Conservation (phyloP, 2,888 invertebrate species). For the Cheilosia pagana region DNA sequence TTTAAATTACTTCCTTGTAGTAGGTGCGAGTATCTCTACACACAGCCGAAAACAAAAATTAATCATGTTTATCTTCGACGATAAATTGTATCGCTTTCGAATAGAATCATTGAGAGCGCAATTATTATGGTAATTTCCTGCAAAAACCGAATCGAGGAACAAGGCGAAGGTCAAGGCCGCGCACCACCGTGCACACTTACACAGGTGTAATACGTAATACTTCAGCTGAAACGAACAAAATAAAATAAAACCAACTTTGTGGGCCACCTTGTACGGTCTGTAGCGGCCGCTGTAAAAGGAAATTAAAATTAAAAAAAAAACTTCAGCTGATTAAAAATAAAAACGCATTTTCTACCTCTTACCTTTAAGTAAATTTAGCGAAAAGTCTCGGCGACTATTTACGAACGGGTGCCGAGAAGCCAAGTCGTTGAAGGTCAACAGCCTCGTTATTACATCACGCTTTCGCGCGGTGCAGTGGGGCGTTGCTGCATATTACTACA, state of each 20-base stretch:
- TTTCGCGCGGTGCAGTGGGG: constrained; percentile 22
- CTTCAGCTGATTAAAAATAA: not conserved
- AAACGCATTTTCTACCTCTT: constrained; percentile 14
- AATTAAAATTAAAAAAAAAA: constrained; percentile 7
- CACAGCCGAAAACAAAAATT: not conserved
- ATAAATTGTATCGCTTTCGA: constrained; percentile 25
- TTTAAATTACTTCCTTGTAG: constrained; percentile 29
- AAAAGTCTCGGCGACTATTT: constrained; percentile 7
- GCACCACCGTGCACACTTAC: constrained; percentile 9
- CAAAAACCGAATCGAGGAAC: constrained; percentile 59
- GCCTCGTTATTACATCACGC: constrained; percentile 61
- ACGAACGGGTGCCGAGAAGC: not conserved
- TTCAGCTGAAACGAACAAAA: constrained; percentile 14
- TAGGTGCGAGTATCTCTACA: not conserved
- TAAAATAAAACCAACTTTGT: constrained; percentile 21
- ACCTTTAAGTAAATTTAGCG: constrained; percentile 6
- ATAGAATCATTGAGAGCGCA: constrained; percentile 34
- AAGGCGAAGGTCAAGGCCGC: constrained; percentile 68
- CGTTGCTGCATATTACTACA: constrained; percentile 33
- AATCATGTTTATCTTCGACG: constrained; percentile 28
- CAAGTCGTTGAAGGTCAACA: constrained; percentile 55
- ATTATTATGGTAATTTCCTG: constrained; percentile 48
- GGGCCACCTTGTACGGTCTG: constrained; percentile 51
- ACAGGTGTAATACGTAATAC: constrained; percentile 26
- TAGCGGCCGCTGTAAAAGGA: constrained; percentile 34